Percentiles rank a stretch among this genome's conserved stretches.
phyloP scores from a whole-genome alignment of 2,113 vertebrate species.

The Seriola quinqueradiata region DNA sequence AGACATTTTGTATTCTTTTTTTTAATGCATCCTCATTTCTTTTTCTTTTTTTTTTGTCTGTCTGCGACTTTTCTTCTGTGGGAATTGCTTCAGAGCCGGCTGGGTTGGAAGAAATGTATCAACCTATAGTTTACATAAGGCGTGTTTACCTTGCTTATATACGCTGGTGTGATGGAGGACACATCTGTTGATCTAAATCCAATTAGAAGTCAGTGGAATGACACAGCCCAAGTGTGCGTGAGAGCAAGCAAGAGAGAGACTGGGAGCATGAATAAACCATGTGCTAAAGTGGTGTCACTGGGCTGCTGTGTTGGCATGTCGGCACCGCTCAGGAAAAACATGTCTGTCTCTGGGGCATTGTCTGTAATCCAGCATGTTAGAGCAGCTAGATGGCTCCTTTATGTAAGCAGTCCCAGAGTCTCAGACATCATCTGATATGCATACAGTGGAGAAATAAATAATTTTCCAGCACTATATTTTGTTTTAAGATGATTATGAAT shows the following conservation, averaged over 20 bases:
- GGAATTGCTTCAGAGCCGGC: not conserved
- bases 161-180: slow-evolving; percentile 1
- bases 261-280: slow-evolving; percentile 79
- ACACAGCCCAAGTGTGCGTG: slow-evolving; percentile 49
- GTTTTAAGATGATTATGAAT: slow-evolving; percentile 57
- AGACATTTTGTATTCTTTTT: slow-evolving; percentile 25
- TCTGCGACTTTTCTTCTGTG: not conserved
- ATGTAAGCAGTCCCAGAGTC: slow-evolving; percentile 60
- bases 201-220: slow-evolving; percentile 57
- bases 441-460: slow-evolving; percentile 43
- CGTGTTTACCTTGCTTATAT: slow-evolving; percentile 5
- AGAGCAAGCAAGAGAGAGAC: slow-evolving; percentile 31
- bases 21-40: not conserved
- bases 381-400: slow-evolving; percentile 62
- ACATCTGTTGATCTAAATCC: slow-evolving; percentile 52
- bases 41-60: slow-evolving; percentile 1
- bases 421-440: slow-evolving; percentile 63
- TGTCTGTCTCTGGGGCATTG: slow-evolving; percentile 69
- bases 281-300: slow-evolving; percentile 76
- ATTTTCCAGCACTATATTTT: slow-evolving; percentile 49
- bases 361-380: slow-evolving; percentile 70
- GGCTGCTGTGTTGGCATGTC: slow-evolving; percentile 76
- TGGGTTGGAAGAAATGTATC: not conserved
- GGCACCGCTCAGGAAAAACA: slow-evolving; percentile 69
- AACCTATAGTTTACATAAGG: not conserved